Evolutionary conservation across 1,140 invertebrate genomes (phyloP).

Genomic region (Agrypnia vestita): DNA sequence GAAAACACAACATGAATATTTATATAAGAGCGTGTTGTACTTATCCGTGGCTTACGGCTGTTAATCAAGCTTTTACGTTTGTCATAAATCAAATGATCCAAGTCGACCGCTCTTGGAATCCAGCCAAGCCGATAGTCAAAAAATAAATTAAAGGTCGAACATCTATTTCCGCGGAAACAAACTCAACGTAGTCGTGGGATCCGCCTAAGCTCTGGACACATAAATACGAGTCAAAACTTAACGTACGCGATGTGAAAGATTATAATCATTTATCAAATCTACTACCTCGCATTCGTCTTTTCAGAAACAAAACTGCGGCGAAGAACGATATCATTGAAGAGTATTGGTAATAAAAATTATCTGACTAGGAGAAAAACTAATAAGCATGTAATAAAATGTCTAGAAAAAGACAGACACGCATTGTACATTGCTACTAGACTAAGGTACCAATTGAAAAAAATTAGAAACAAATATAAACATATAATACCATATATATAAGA

Average conservation of each 20-base stretch:
- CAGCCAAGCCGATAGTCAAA: slow-evolving; percentile 57
- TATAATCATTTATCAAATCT: not conserved
- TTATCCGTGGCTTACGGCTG: slow-evolving; percentile 38
- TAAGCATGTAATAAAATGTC: too few relatives aligned
- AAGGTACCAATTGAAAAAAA: too few relatives aligned
- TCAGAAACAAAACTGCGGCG: too few relatives aligned
- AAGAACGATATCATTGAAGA: too few relatives aligned
- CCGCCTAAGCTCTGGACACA: not conserved
- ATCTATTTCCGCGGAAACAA: slow-evolving; percentile 54
- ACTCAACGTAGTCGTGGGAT: slow-evolving; percentile 1
- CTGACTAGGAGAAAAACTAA: too few relatives aligned
- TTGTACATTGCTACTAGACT: too few relatives aligned
- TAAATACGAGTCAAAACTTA: not conserved
- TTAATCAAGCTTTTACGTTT: slow-evolving; percentile 50
- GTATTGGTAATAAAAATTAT: too few relatives aligned
- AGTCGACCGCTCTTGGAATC: slow-evolving; percentile 51
- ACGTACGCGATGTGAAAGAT: not conserved
- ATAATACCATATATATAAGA: too few relatives aligned
- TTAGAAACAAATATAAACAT: too few relatives aligned
- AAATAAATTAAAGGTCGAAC: slow-evolving; percentile 61
- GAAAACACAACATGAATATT: slow-evolving; percentile 24
- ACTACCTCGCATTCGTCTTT: not conserved
- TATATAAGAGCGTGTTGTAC: slow-evolving; percentile 19
- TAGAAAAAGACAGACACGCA: too few relatives aligned
- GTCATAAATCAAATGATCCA: slow-evolving; percentile 59